Conservation (phyloP, 2,888 invertebrate species). For the Agrilus mali region DNA sequence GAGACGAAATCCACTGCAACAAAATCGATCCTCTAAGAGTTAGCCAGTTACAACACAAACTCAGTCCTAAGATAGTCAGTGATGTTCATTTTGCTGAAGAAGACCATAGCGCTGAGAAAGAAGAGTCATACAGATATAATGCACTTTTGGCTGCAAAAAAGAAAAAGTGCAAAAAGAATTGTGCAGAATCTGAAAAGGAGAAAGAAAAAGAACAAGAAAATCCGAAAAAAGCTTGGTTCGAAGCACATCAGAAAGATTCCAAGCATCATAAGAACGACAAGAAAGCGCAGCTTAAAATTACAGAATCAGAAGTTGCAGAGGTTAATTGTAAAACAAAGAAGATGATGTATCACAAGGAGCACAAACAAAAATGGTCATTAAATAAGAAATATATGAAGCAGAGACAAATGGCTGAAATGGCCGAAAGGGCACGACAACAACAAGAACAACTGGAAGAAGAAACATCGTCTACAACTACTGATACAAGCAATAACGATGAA, state of each 20-base stretch:
- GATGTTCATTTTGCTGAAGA: too few species aligned
- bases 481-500: conserved; percentile 52
- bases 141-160: too few species aligned
- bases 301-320: conserved; percentile 6
- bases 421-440: neutral
- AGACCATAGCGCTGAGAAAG: neutral
- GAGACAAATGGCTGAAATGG: conserved; percentile 6
- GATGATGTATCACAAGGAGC: conserved; percentile 12
- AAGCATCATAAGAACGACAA: conserved; percentile 14
- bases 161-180: conserved; percentile 6
- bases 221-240: conserved; percentile 5
- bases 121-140: conserved; percentile 1
- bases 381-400: conserved; percentile 14
- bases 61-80: too few species aligned
- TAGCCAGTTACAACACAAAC: neutral
- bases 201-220: conserved; percentile 10
- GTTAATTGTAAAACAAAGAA: conserved; percentile 8
- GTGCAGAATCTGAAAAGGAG: conserved; percentile 7
- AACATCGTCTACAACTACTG: conserved; percentile 57
- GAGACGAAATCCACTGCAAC: conserved; percentile 27
- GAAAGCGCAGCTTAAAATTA: conserved; percentile 7
- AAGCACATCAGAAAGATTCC: conserved; percentile 10
- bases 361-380: conserved; percentile 7
- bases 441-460: conserved; percentile 43
- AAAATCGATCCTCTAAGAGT: too few species aligned